phyloP scores from a whole-genome alignment of 2,797 vertebrate genomes.

The Pteronotus mesoamericanus region DNA sequence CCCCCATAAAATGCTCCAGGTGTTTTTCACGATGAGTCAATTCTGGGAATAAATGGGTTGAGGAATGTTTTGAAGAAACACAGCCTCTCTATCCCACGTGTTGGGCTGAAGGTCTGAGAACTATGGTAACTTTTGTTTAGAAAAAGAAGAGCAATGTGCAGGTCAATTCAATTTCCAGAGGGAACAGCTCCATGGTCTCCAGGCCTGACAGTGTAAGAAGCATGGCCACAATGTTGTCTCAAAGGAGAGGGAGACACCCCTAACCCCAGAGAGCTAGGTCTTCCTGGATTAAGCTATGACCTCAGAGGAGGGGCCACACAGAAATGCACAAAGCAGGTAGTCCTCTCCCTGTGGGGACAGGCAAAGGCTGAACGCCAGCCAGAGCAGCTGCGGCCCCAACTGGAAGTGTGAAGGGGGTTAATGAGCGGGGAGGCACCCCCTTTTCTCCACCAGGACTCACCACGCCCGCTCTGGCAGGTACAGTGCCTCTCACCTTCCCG shows the following conservation, averaged over 20 bases:
- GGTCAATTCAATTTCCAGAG: neutral
- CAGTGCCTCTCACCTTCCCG: neutral
- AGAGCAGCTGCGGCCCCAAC: neutral
- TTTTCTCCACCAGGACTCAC: neutral
- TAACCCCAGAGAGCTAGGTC: neutral
- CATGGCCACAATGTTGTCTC: neutral
- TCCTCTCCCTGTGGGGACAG: neutral
- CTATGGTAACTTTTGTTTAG: neutral
- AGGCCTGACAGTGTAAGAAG: neutral
- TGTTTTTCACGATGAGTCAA: neutral
- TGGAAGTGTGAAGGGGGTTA: neutral
- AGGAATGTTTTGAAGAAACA: neutral
- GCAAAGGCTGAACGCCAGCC: neutral
- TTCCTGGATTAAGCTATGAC: neutral
- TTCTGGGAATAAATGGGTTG: neutral
- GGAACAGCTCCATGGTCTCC: neutral
- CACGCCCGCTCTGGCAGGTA: neutral
- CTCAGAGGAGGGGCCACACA: neutral
- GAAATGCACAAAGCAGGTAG: no score
- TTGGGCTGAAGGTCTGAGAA: neutral
- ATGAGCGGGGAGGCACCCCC: neutral
- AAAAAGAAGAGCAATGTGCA: neutral
- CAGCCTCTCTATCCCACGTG: neutral
- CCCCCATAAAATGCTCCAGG: neutral
- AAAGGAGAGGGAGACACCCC: neutral